A percentile compares a stretch with the other conserved stretches of the same genome.
phyloP scores from a whole-genome alignment of 2,113 vertebrate genomes.

The Sylvietta virens region DNA sequence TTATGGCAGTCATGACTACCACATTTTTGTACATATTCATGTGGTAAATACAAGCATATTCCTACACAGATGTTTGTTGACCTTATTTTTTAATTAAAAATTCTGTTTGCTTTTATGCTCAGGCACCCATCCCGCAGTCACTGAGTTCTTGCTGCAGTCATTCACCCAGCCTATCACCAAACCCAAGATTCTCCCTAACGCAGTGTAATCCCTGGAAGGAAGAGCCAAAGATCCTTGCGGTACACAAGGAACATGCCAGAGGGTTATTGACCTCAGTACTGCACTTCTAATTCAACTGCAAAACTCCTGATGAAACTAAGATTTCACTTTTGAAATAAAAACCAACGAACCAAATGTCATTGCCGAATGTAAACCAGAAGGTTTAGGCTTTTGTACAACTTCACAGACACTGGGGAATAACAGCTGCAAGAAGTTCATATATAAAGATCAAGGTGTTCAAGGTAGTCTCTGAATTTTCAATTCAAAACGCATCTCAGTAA shows the following conservation, averaged over 20 bases:
- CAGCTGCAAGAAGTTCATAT: not conserved
- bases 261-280: fast-evolving
- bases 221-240: not conserved
- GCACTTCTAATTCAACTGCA: not conserved
- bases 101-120: not conserved
- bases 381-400: not conserved
- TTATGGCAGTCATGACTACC: not conserved
- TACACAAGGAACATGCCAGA: fast-evolving
- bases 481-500: not conserved
- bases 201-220: not conserved
- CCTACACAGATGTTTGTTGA: not conserved
- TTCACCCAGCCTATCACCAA: not conserved
- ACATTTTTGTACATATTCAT: not conserved
- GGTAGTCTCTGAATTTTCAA: not conserved
- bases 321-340: not conserved
- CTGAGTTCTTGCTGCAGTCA: not conserved
- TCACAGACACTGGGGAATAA: not conserved
- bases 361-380: not conserved
- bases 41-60: not conserved
- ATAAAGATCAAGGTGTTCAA: not conserved
- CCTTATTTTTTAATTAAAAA: not conserved
- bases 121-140: not conserved
- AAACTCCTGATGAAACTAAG: not conserved
- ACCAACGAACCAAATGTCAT: not conserved
- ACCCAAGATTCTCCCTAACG: not conserved